These are phyloP conservation scores for Euproctis similis DNA, from an alignment of 2,888 invertebrate species.

Conservation along the genomic window DNA sequence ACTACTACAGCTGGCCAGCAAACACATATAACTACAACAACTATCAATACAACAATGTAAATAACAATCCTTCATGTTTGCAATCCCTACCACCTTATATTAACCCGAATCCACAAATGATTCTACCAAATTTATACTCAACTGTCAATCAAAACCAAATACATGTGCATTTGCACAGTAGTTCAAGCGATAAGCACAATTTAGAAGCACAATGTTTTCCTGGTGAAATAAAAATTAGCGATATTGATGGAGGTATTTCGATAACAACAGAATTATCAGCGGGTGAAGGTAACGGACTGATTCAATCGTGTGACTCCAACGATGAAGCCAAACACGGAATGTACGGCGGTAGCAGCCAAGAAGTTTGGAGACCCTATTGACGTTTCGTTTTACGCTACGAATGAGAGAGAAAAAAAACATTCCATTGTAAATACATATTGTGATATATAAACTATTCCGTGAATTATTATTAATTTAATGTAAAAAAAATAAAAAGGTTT, in stretches of 20 bases:
- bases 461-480: constrained; percentile 16
- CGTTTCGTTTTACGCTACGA: constrained; percentile 31
- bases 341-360: constrained; percentile 53
- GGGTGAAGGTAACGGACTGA: constrained; percentile 61
- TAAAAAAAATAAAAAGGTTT: constrained; percentile 17
- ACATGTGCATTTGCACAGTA: constrained; percentile 86
- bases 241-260: constrained; percentile 74
- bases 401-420: constrained; percentile 31
- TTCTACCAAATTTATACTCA: constrained; percentile 86
- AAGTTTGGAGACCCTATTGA: constrained; percentile 89
- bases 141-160: constrained; percentile 92
- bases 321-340: constrained; percentile 72
- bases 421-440: constrained; percentile 69
- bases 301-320: constrained; percentile 68
- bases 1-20: constrained; percentile 77
- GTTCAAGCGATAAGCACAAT: constrained; percentile 78
- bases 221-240: constrained; percentile 77
- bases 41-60: constrained; percentile 81
- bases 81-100: constrained; percentile 77
- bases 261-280: constrained; percentile 69
- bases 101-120: constrained; percentile 80
- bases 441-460: constrained; percentile 53
- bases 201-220: constrained; percentile 78
- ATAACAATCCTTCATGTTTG: constrained; percentile 67
- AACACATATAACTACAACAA: constrained; percentile 82